Evolutionary conservation across 2,797 vertebrate genomes (phyloP).

Genomic region (Carcharodon carcharias): DNA sequence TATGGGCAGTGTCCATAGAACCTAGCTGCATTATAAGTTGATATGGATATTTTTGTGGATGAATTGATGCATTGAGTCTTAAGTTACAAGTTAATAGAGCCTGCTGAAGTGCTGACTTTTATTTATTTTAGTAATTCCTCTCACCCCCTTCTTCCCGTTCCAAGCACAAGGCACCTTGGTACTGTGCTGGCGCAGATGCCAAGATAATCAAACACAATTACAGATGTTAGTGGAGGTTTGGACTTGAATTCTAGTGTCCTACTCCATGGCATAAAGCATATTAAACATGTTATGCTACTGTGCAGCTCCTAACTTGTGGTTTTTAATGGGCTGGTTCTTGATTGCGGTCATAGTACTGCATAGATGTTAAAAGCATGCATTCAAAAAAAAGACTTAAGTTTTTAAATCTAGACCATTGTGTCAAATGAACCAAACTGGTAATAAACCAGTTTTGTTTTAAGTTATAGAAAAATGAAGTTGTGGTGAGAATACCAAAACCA

Average conservation of each 20-base stretch:
- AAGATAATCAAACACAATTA: slow-evolving; percentile 14
- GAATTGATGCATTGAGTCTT: neutral
- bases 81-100: slow-evolving; percentile 6
- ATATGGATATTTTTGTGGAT: slow-evolving; percentile 26
- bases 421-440: neutral
- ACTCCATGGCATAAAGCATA: neutral
- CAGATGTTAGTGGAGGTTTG: neutral
- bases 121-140: slow-evolving; percentile 32
- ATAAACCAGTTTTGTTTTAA: neutral
- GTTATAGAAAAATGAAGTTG: neutral
- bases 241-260: neutral
- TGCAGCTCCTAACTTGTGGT: neutral
- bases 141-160: neutral
- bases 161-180: slow-evolving; percentile 24
- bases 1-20: neutral
- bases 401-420: neutral
- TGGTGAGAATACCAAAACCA: neutral
- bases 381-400: neutral
- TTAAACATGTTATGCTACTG: neutral
- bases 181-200: slow-evolving; percentile 4
- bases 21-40: neutral
- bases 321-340: neutral
- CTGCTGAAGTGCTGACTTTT: slow-evolving; percentile 24
- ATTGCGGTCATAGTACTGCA: neutral
- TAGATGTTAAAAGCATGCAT: neutral